phyloP scores from a whole-genome alignment of 2,113 vertebrate genomes.

The Chaetorhynchus papuensis region DNA sequence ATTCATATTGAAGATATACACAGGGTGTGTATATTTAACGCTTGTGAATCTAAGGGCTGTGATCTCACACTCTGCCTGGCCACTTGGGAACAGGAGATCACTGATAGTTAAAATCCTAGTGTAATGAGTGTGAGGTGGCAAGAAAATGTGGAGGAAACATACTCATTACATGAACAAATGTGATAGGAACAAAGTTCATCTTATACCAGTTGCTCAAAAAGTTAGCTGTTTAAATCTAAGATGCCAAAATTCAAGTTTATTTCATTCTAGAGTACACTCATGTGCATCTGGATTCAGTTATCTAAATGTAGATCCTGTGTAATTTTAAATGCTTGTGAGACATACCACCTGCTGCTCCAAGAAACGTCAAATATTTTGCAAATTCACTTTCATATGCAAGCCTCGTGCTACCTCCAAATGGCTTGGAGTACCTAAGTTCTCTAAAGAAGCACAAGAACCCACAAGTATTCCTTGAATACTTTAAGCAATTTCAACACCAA shows the following conservation, averaged over 20 bases:
- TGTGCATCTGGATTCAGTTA: neutral
- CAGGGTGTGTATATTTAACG: neutral
- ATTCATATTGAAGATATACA: neutral
- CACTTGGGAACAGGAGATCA: neutral
- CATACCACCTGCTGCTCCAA: neutral
- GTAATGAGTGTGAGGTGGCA: neutral
- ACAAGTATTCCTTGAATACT: neutral
- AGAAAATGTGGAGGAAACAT: neutral
- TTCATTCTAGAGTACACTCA: neutral
- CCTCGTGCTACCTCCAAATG: neutral
- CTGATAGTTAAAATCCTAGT: neutral
- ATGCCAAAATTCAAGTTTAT: neutral
- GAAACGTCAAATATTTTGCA: neutral
- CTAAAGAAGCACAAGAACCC: neutral
- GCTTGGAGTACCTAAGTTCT: neutral
- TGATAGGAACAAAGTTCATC: neutral
- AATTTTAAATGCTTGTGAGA: slow-evolving; percentile 2
- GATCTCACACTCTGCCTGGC: neutral
- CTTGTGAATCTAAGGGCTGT: neutral
- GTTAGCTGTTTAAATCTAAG: neutral
- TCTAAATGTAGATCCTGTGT: neutral
- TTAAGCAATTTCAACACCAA: neutral
- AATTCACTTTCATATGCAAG: neutral
- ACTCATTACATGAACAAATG: neutral
- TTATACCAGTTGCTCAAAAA: neutral